phyloP scores from a whole-genome alignment of 1,140 invertebrate genomes.

The Centruroides sculpturatus region DNA sequence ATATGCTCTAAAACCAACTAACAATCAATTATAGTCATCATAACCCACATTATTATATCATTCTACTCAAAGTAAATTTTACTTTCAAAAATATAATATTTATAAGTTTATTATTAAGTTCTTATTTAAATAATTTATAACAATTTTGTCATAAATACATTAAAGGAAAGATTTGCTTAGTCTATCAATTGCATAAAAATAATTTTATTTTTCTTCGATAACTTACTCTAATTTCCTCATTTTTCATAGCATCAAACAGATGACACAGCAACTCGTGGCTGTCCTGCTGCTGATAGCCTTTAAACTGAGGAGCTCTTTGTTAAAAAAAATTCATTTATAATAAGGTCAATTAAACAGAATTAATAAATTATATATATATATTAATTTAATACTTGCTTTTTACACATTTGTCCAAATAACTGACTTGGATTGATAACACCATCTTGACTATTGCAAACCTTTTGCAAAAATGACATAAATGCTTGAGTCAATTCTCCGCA shows the following conservation, averaged over 20 bases:
- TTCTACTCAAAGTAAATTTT: too few species aligned
- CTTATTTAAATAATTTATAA: too few species aligned
- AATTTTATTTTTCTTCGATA: background rate
- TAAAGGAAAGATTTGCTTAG: too few species aligned
- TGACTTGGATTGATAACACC: slow-evolving; percentile 40
- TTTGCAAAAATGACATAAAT: background rate
- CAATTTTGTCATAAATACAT: too few species aligned
- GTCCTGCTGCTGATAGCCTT: slow-evolving; percentile 90
- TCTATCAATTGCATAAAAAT: background rate
- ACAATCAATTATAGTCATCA: too few species aligned
- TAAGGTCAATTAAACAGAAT: background rate
- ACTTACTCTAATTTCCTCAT: slow-evolving; percentile 35
- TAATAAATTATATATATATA: background rate
- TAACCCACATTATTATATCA: too few species aligned
- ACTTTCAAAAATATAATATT: too few species aligned
- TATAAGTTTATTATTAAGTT: too few species aligned
- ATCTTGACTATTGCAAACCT: background rate
- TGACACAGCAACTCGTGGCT: slow-evolving; percentile 84
- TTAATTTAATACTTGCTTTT: slow-evolving; percentile 34
- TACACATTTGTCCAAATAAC: slow-evolving; percentile 56
- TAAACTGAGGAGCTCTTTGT: slow-evolving; percentile 53
- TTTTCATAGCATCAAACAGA: slow-evolving; percentile 65
- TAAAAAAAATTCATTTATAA: slow-evolving; percentile 1
- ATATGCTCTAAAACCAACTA: too few species aligned
- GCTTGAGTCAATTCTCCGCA: background rate